Conservation (phyloP, 2,797 vertebrate species). For the Miichthys miiuy region DNA sequence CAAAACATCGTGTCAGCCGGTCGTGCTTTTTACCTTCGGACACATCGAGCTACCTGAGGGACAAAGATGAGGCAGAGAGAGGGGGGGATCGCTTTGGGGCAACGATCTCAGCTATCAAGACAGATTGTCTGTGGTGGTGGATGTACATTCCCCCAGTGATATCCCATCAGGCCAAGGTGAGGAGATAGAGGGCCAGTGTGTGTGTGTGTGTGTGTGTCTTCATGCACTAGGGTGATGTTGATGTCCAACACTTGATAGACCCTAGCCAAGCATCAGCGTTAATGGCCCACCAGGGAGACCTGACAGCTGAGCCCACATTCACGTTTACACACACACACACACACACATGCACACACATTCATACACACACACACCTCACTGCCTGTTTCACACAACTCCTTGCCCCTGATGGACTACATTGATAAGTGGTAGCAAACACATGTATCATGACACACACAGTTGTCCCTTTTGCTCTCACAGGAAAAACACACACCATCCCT, state of each 20-base stretch:
- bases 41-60: slow-evolving; percentile 54
- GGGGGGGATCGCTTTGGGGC: slow-evolving; percentile 31
- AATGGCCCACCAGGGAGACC: slow-evolving; percentile 67
- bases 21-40: slow-evolving; percentile 54
- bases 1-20: slow-evolving; percentile 52
- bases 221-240: slow-evolving; percentile 42
- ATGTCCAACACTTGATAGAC: slow-evolving; percentile 67
- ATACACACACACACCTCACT: slow-evolving; percentile 16
- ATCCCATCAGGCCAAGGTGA: slow-evolving; percentile 69
- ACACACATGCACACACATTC: slow-evolving; percentile 24
- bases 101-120: slow-evolving; percentile 59
- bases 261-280: slow-evolving; percentile 59
- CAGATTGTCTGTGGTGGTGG: slow-evolving; percentile 67
- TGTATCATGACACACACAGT: slow-evolving; percentile 14
- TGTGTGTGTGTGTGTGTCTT: slow-evolving; percentile 24
- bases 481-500: slow-evolving; percentile 10
- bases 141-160: slow-evolving; percentile 64
- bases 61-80: slow-evolving; percentile 39
- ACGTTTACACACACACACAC: slow-evolving; percentile 20
- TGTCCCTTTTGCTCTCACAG: not conserved
- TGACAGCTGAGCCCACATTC: slow-evolving; percentile 65
- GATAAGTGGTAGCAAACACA: slow-evolving; percentile 39
- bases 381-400: slow-evolving; percentile 28
- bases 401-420: slow-evolving; percentile 37
- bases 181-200: slow-evolving; percentile 16